Base-by-base conservation (phyloP, 37 sponge, comb jelly and placozoan genomes). In the Beroe ovata region DNA sequence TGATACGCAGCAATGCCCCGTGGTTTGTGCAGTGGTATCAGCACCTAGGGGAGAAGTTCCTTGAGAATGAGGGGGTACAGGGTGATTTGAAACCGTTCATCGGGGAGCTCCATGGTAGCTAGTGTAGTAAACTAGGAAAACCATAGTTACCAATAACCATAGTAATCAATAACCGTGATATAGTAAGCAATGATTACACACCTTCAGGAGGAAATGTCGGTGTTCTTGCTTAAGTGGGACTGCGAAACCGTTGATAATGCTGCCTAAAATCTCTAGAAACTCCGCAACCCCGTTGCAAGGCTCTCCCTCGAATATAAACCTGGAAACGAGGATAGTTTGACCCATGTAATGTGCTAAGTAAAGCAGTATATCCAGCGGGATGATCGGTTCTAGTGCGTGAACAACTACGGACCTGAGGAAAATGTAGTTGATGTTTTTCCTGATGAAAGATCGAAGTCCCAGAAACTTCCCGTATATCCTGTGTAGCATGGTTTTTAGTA, bases 181-280 rank as follows among this genome's bases (percentile, higher is more conserved):
- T n/a, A n/a, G n/a, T n/a, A n/a, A n/a, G n/a, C n/a, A n/a, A n/a
- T n/a, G n/a, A n/a, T n/a, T n/a, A n/a, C n/a, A n/a, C n/a, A 62
- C 63, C 40, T 89, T 89, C 11, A 89, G 60, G 0, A 97, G 92
- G 64, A 97, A 97, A 54, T 40, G 72, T 91, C 94, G 94, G 92
- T 97, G 99, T 91, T 97, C 99, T 0, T 92, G 94, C 90, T 97
- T 97, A 88, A 97, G 91, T 6, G 99, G 99, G 20, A 97, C 90
- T 11, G 99, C 99, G 91, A 97, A 97, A 14, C 99, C 99, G 72
- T 97, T 97, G 81, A 97, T 97, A 47, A 97, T 97, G 64, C 96
- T 95, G 28, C 99, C 99, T 40, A 97, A 64, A 39, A 97, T 97
- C 60, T 97, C 99, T 0, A 97, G 92, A 35, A 97, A 92, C 58